Base-by-base conservation (phyloP, 2,888 invertebrate genomes). In the Litoditis marina region DNA sequence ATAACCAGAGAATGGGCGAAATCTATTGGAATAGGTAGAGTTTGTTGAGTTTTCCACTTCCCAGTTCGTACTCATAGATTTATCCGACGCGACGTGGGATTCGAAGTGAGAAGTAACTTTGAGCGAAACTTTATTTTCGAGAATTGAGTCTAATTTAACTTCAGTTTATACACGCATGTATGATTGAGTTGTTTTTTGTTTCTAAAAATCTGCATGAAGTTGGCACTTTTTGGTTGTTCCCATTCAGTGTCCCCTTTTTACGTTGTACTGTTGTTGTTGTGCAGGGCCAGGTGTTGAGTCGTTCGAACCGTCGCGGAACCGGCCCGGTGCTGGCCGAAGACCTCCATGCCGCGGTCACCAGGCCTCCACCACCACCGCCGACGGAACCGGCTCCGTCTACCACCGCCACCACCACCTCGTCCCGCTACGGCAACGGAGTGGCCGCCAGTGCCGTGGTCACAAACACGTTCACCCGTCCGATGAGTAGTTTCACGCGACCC, bases 291-390 rank as follows among this genome's bases (percentile, higher is more conserved):
- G 64, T 72, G n/a, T 64, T 69, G 27, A 64, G 70, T 32, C 76
- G 76, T 0, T 71, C 76, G 25, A 71, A 66, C 55, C 78, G 79
- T 25, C 78, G 79, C 25, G 77, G 78, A n/a, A 79, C 79, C 6
- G 79, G 79, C 2, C 79, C 79, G 2, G 79, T 79, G 7, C 67
- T 71, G 31, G 63, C 77, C 34, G 79, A 79, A 56, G 79, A 78
- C 31, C 59, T 77, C 7, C 69, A 66, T n/a, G 70, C 69, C 5
- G 74, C 72, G 4, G 49, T 47, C 25, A 28, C 34, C 44, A 13
- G 42, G 28, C 52, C 63, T 28, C 22, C 63, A 22, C 11, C 50
- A n/a, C 44, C 19, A 57, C 56, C 39, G 63, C 61, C 13, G 42
- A n/a, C 56, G 51, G 16, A 39, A 50, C 28, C 57, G 46, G 6